Base-by-base conservation (phyloP, 2,113 vertebrate genomes). In the Aythya baeri region DNA sequence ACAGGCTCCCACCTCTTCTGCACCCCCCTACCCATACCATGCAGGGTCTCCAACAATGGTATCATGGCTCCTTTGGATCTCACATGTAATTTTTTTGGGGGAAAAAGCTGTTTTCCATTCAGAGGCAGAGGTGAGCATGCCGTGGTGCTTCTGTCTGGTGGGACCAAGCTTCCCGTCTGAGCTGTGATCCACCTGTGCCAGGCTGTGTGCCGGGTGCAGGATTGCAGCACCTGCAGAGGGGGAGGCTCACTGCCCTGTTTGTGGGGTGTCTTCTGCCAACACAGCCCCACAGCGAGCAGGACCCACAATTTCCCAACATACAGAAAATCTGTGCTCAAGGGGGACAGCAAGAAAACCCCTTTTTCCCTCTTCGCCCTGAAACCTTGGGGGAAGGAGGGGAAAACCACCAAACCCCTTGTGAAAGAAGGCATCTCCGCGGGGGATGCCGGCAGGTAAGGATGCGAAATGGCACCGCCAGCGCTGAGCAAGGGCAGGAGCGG, bases 391-490 rank as follows among this genome's bases (percentile, higher is more conserved):
- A 17, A 36, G 5, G 3, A 13, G 11, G 6, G 6, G 5, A 12
- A 9, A 26, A 32, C 26, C 27, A 52, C 50, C 22, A 25, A 25
- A 13, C 50, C 22, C 93, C 88, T 92, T 92, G 67, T 77, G 55
- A 63, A 82, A 79, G 92, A 83, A 70, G 57, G 38, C 50, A 9
- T 63, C 78, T 85, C 96, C 93, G 89, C 85, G 81, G 79, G 73
- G 90, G 86, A 88, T 75, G 95, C 32, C 11, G 46, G 86, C 83
- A 85, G 96, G 46, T 49, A 49, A 89, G 92, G 94, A 93, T 91
- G 82, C 10, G 83, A 82, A 94, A 78, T 52, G 78, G 84, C 96
- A 59, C 94, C 89, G 88, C 38, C 93, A 76, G 93, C 31, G 81
- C 68, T 91, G 46, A 41, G 84, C 54, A 0, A 2, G 87, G 36